Percentiles rank a stretch among this genome's conserved stretches.
These are phyloP conservation scores for Xestia sexstrigata DNA, from an alignment of 2,888 invertebrate genomes.

Conservation along the genomic window DNA sequence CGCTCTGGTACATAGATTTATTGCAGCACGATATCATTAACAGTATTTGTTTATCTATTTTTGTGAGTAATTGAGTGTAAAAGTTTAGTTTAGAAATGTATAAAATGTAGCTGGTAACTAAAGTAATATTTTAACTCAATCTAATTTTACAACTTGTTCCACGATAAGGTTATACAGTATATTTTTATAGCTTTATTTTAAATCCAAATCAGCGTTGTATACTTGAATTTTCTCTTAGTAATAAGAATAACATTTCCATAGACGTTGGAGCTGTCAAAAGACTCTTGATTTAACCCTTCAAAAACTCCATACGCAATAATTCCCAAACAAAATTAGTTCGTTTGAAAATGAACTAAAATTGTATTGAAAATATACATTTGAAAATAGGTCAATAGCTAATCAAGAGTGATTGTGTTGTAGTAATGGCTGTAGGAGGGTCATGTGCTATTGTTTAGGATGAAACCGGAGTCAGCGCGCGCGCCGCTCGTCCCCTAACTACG, in stretches of 20 bases:
- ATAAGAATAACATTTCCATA: conserved; percentile 17
- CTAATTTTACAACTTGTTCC: conserved; percentile 42
- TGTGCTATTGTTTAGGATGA: conserved; percentile 72
- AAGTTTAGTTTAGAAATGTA: conserved; percentile 57
- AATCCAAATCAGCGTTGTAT: conserved; percentile 32
- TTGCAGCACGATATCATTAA: conserved; percentile 80
- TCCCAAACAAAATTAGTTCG: conserved; percentile 59
- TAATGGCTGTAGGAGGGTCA: conserved; percentile 68
- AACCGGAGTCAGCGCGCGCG: conserved; percentile 71
- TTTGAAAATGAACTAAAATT: conserved; percentile 60
- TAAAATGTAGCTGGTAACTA: conserved; percentile 29
- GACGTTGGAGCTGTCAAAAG: conserved; percentile 21
- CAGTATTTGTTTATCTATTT: conserved; percentile 78
- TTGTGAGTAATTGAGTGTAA: conserved; percentile 70
- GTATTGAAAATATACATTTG: conserved; percentile 68
- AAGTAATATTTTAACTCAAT: conserved; percentile 36
- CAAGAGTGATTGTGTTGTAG: conserved; percentile 78
- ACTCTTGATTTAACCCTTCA: conserved; percentile 53
- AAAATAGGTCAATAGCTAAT: conserved; percentile 80
- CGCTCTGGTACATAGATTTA: conserved; percentile 85
- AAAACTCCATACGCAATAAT: conserved; percentile 20
- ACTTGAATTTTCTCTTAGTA: not conserved
- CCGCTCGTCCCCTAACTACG: conserved; percentile 53
- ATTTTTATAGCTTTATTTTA: conserved; percentile 57
- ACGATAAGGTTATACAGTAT: conserved; percentile 38